A percentile compares a stretch with the other conserved stretches of the same genome.
Conservation (phyloP, 2,113 vertebrate species). For the Ptilorrhoa leucosticta region DNA sequence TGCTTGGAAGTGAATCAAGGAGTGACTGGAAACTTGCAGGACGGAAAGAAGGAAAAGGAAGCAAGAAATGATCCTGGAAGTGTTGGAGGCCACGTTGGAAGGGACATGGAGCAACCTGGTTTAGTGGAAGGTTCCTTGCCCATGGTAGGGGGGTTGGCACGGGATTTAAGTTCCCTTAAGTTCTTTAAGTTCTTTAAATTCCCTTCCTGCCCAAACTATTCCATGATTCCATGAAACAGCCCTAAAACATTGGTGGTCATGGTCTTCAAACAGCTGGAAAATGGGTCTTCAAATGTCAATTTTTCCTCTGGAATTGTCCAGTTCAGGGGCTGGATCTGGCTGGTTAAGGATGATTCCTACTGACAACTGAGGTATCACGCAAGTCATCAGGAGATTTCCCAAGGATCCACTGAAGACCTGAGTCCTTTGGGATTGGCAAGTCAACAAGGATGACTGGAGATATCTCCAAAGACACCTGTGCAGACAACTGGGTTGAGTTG, state of each 20-base stretch:
- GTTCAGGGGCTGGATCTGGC: not conserved
- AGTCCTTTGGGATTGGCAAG: not conserved
- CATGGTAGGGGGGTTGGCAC: not conserved
- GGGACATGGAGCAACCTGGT: not conserved
- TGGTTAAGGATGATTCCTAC: not conserved
- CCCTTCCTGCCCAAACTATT: not conserved
- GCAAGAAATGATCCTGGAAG: not conserved
- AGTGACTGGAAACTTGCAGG: not conserved
- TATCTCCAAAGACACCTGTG: not conserved
- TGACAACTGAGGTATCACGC: not conserved
- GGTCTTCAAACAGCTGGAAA: not conserved
- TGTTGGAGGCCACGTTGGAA: fast-evolving
- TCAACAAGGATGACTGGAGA: not conserved
- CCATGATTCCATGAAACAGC: not conserved
- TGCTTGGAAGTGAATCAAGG: not conserved
- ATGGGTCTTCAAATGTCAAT: not conserved
- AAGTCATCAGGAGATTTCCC: not conserved
- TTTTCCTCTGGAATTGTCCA: not conserved
- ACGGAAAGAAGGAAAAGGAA: not conserved
- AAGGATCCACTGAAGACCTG: not conserved
- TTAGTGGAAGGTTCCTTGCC: not conserved
- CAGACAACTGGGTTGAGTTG: not conserved
- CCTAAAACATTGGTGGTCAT: not conserved
- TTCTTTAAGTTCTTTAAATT: not conserved
- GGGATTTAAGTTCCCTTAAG: no score